Evolutionary conservation across 2,888 invertebrate species (phyloP), one percentile per base, ranked within the genome.

Genomic region (Argyra leucocephala): DNA sequence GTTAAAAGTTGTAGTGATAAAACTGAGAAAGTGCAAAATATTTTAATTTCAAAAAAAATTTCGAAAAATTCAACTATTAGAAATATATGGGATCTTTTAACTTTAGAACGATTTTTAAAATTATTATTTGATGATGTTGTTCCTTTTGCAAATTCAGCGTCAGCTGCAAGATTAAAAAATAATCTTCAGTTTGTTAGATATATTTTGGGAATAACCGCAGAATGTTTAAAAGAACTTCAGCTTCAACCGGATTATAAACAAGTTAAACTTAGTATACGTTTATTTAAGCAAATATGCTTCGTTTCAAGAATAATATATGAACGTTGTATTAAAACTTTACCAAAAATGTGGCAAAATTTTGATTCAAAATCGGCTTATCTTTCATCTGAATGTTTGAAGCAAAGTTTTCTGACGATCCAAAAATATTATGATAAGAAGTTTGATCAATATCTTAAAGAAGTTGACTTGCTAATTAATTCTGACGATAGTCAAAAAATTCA

Each of bases 131-230:
- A 78, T 66, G 79, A 82, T 22, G 74, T 78, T 15, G 81, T 84
- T 3, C 72, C 80, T 7, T 86, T 84, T 82, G 78, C 83, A 1
- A 76, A 81, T 2, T 70, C 76, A 1, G 77, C 79, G 18, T 78
- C 82, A 66, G 76, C 81, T 0, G 78, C 75, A 36, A 70, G 78
- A 36, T 71, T 87, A 31, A 82, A 82, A 71, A 78, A 81, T 15
- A 82, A 83, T 63, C 74, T 75, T 1, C 82, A 83, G 9, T 77
- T 87, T 59, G 83, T 84, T 66, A 80, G 81, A n/a, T 86, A 84
- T 70, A 76, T 83, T 12, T 73, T 86, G 26, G 80, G 82, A 71
- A 69, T 74, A 7, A 67, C 76, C 0, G 68, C 71, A 1, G 62
- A 64, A 2, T 74, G 73, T 57, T 69, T 79, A 3, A 74, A 75